Conservation (phyloP, 2,113 vertebrate genomes). For the Rhynchopsitta pachyrhyncha region DNA sequence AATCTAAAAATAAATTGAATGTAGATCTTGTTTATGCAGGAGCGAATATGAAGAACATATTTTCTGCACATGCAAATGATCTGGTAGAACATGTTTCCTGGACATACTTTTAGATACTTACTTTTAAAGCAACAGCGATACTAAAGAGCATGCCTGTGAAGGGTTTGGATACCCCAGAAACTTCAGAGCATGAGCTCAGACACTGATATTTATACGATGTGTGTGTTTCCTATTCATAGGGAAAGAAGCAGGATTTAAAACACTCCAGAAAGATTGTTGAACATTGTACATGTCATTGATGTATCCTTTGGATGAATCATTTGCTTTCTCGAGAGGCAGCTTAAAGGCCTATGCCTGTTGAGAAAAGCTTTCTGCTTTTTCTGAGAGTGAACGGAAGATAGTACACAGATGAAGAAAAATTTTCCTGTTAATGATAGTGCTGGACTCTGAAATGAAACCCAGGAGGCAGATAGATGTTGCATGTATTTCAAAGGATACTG, state of each 20-base stretch:
- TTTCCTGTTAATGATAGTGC: not conserved
- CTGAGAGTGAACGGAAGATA: not conserved
- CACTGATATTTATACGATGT: not conserved
- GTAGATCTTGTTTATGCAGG: not conserved
- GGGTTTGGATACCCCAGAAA: not conserved
- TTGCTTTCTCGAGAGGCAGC: not conserved
- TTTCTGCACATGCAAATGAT: not conserved
- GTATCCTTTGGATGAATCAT: not conserved
- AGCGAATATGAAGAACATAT: not conserved
- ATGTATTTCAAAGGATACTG: not conserved
- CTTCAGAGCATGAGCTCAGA: not conserved
- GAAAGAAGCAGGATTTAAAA: not conserved
- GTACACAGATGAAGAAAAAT: not conserved
- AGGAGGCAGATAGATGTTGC: not conserved
- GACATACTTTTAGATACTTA: not conserved
- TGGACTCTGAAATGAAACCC: slow-evolving; percentile 28
- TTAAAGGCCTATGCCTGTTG: not conserved
- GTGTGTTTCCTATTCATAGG: not conserved
- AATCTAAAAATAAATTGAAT: not conserved
- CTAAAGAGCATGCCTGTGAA: not conserved
- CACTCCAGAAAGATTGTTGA: not conserved
- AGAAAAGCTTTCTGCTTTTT: not conserved
- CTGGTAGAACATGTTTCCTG: not conserved
- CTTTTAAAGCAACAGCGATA: not conserved
- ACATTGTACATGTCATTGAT: not conserved